Conservation (phyloP, 1,140 invertebrate species). For the Saccostrea glomerata region DNA sequence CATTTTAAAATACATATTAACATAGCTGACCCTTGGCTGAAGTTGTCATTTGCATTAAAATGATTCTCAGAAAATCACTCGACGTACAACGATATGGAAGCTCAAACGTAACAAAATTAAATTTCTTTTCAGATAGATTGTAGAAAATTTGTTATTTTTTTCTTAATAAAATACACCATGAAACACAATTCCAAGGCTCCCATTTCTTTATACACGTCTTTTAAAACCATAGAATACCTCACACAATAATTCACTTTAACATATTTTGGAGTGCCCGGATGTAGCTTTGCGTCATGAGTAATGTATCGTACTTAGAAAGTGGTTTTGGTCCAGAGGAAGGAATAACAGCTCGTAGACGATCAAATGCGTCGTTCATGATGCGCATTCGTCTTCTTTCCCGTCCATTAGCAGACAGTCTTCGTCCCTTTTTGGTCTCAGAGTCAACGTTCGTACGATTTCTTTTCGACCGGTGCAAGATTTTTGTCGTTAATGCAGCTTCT, state of each 20-base stretch:
- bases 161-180: too few relatives aligned
- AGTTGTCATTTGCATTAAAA: too few relatives aligned
- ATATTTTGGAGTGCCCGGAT: conserved; percentile 15
- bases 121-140: too few relatives aligned
- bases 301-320: not conserved
- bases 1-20: too few relatives aligned
- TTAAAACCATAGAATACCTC: too few relatives aligned
- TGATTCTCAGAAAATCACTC: too few relatives aligned
- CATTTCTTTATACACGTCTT: too few relatives aligned
- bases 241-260: not conserved
- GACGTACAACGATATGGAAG: too few relatives aligned
- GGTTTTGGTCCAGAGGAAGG: not conserved
- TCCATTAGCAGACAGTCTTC: conserved; percentile 4
- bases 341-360: not conserved
- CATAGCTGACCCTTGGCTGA: too few relatives aligned
- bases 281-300: conserved; percentile 1
- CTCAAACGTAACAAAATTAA: too few relatives aligned
- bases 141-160: too few relatives aligned
- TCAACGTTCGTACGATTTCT: not conserved
- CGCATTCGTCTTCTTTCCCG: not conserved
- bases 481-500: not conserved
- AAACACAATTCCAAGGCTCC: too few relatives aligned
- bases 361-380: not conserved
- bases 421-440: not conserved
- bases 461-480: not conserved